phyloP scores from a whole-genome alignment of 2,797 vertebrate species.

The Karalla daura region DNA sequence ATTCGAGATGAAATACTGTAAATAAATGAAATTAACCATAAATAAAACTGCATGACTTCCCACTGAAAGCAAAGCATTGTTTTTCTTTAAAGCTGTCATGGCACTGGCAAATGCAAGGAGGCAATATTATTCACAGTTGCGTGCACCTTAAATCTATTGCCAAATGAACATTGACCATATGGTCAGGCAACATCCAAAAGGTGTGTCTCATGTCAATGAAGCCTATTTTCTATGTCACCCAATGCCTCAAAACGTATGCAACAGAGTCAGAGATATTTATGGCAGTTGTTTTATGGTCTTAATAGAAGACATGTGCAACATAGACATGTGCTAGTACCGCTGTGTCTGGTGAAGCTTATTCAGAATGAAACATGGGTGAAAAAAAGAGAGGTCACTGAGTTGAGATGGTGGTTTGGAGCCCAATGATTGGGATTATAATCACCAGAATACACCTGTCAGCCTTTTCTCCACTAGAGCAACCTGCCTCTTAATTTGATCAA shows the following conservation, averaged over 20 bases:
- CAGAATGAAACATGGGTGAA: conserved; percentile 21
- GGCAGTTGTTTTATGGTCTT: background rate
- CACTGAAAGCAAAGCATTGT: conserved; percentile 58
- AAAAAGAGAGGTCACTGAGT: conserved; percentile 25
- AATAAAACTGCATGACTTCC: conserved; percentile 60
- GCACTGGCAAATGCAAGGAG: conserved; percentile 32
- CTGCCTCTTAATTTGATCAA: conserved; percentile 73
- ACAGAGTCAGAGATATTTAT: no score
- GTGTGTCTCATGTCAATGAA: background rate
- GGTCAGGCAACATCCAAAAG: conserved; percentile 15
- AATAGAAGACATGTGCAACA: background rate
- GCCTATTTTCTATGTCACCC: no score
- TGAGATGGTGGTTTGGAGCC: conserved; percentile 23
- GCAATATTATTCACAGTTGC: conserved; percentile 41
- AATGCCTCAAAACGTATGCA: no score
- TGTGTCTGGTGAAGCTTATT: background rate
- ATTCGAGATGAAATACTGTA: conserved; percentile 71
- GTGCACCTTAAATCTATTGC: conserved; percentile 47
- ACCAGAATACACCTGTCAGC: conserved; percentile 46
- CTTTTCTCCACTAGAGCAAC: conserved; percentile 41
- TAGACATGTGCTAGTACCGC: background rate
- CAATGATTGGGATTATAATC: conserved; percentile 53
- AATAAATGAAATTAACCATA: conserved; percentile 75
- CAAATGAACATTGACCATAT: conserved; percentile 38
- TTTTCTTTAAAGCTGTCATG: conserved; percentile 48